Evolutionary conservation across 2,113 vertebrate genomes (phyloP).

Genomic region (Prolemur simus): DNA sequence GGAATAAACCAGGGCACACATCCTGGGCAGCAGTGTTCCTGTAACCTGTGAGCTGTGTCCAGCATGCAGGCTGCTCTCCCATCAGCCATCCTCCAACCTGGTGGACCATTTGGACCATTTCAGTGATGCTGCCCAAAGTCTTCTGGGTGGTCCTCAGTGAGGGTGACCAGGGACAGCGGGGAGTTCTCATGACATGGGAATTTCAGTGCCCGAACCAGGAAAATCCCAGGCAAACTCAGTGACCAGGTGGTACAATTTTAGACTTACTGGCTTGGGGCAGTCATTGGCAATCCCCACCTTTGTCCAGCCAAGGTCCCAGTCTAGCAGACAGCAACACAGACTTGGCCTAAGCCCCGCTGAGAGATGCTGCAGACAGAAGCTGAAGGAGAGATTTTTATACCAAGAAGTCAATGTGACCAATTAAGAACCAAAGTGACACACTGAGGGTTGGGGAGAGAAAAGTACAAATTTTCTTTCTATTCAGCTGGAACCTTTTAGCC

Average conservation of each 20-base stretch:
- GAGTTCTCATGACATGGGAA: not conserved
- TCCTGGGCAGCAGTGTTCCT: not conserved
- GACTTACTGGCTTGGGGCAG: not conserved
- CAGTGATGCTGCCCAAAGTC: too few relatives aligned
- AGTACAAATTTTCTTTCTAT: not conserved
- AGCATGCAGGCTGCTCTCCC: not conserved
- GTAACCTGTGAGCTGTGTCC: not conserved
- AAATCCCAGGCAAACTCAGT: not conserved
- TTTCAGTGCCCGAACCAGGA: not conserved
- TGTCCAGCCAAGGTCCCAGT: not conserved
- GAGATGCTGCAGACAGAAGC: not conserved
- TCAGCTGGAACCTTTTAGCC: not conserved
- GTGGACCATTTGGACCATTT: not conserved
- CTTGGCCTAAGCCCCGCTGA: not conserved
- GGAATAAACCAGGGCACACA: slow-evolving; percentile 2
- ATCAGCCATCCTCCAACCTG: not conserved
- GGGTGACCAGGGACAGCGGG: not conserved
- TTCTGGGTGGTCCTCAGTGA: not conserved
- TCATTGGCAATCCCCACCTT: not conserved
- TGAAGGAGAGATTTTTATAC: not conserved
- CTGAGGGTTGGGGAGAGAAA: not conserved
- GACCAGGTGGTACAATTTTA: not conserved
- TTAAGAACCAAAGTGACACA: not conserved
- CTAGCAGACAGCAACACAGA: not conserved
- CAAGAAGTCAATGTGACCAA: not conserved